Evolutionary conservation across 2,888 invertebrate species (phyloP).

Genomic region (Papilio elwesi): DNA sequence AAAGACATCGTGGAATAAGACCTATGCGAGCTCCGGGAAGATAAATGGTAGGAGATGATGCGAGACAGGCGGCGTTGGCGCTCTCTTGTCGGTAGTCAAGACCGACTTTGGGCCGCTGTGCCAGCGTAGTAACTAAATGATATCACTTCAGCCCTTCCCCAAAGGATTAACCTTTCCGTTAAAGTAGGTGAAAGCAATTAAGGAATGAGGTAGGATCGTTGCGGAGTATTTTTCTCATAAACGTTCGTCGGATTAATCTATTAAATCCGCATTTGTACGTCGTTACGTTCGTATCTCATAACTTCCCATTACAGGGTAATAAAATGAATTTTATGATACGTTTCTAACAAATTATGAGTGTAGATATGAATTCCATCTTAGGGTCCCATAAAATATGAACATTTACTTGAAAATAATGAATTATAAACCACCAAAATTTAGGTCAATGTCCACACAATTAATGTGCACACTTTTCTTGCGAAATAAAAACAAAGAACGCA

Average conservation of each 20-base stretch:
- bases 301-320: conserved; percentile 15
- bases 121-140: neutral
- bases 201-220: neutral
- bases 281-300: conserved; percentile 17
- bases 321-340: conserved; percentile 24
- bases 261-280: conserved; percentile 26
- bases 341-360: conserved; percentile 10
- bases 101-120: too few relatives aligned
- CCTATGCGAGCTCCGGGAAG: too few relatives aligned
- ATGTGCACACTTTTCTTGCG: neutral
- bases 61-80: too few relatives aligned
- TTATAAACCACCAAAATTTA: neutral
- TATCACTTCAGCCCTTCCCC: neutral
- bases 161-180: neutral
- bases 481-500: too few relatives aligned
- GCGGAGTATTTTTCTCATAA: conserved; percentile 15
- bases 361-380: conserved; percentile 1
- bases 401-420: neutral
- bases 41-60: too few relatives aligned
- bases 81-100: too few relatives aligned
- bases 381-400: neutral
- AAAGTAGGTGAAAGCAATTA: conserved; percentile 22
- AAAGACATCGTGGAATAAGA: too few relatives aligned
- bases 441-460: too few relatives aligned
- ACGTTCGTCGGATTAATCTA: conserved; percentile 18